Evolutionary conservation across 1,140 invertebrate genomes (phyloP), one percentile per base, ranked within the genome.

Genomic region (Hylaeus anthracinus): DNA sequence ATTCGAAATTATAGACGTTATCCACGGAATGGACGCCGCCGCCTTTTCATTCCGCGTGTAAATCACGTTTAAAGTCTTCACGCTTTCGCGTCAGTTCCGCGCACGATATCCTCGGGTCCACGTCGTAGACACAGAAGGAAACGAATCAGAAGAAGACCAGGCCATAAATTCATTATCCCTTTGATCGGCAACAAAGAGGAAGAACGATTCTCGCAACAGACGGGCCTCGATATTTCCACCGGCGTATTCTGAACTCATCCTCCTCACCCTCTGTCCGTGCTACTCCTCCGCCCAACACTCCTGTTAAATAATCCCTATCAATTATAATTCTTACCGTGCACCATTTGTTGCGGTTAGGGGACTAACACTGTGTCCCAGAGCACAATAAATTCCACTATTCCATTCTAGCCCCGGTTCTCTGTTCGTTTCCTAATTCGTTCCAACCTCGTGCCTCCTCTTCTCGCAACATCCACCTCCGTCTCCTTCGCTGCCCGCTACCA

Each of bases 311-410:
- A 87, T 88, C 86, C 73, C 74, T 88, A 85, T 87, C 79, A 82
- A 88, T 88, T 87, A 83, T 87, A 85, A 87, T 88, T 76, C 65
- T 85, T 67, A 65, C 69, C 69, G 79, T 73, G 76, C 83, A 76
- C 72, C 76, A 85, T 88, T 88, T 86, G 81, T 86, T 87, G 80
- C 87, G 82, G 82, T 81, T 73, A 73, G 63, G 60, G 61, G 76
- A 75, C 69, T 60, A 53, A 70, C 77, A 45, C 76, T 77, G 85
- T 77, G 85, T 86, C 85, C 67, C 75, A 69, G 41, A 70, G 72
- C 77, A 84, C 86, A 74, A 87, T 87, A 87, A 87, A 87, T 84
- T 84, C 73, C 80, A 84, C 79, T 81, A 84, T 87, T 87, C 82
- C 82, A 84, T 84, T 87, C 83, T 60, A 72, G 65, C 74, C 78